Percentiles rank a stretch among this genome's conserved stretches.
These are phyloP conservation scores for Salmo trutta DNA, from an alignment of 2,797 vertebrate species.

Conservation along the genomic window DNA sequence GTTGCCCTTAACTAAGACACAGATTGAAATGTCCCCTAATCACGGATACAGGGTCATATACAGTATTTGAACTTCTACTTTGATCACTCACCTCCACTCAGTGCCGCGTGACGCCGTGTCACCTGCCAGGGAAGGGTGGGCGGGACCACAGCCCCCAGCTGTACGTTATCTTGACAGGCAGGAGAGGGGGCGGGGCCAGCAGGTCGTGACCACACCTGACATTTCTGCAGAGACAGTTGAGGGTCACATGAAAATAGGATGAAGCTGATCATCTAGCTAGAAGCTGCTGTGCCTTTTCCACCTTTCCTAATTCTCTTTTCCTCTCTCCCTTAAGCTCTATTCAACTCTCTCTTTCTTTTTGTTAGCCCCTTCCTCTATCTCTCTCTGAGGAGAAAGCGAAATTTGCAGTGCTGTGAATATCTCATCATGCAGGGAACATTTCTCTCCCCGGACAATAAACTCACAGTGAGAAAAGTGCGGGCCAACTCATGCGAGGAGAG, in stretches of 20 bases:
- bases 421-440: slow-evolving; percentile 31
- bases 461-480: slow-evolving; percentile 20
- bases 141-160: slow-evolving; percentile 8
- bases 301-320: background rate
- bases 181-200: slow-evolving; percentile 14
- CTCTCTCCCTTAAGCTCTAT: slow-evolving; percentile 21
- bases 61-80: background rate
- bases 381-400: background rate
- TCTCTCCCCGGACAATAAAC: slow-evolving; percentile 6
- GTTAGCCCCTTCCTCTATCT: background rate
- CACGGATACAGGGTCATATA: background rate
- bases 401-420: slow-evolving; percentile 42
- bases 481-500: slow-evolving; percentile 5
- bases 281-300: background rate
- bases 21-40: background rate
- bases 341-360: slow-evolving; percentile 17
- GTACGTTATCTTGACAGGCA: slow-evolving; percentile 22
- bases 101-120: slow-evolving; percentile 62
- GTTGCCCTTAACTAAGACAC: too few species aligned
- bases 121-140: slow-evolving; percentile 73
- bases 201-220: slow-evolving; percentile 16
- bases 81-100: slow-evolving; percentile 31
- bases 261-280: slow-evolving; percentile 12
- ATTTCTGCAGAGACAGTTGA: slow-evolving; percentile 26
- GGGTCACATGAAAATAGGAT: background rate